Base-by-base conservation (phyloP, 2,113 vertebrate species). In the Odobenus rosmarus region DNA sequence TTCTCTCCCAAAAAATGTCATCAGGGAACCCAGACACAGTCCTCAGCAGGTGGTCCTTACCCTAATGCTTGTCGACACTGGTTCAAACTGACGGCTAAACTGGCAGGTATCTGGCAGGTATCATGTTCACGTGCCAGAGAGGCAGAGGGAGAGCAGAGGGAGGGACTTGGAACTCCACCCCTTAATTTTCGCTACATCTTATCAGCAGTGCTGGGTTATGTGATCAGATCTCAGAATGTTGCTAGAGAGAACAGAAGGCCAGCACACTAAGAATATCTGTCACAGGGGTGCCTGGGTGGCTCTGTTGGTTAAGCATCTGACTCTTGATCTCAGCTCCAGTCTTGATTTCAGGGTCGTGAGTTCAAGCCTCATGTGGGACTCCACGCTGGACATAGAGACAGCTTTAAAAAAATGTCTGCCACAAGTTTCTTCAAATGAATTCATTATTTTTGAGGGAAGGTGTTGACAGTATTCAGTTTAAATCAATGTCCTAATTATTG, bases 91-190 rank as follows among this genome's bases (percentile, higher is more conserved):
- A 53, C 16, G 21, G 16, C 26, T 77, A 46, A 86, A 36, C 11
- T 51, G 42, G 8, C 55, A n/a, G 24, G 11, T 33, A 9, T 28
- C 11, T 51, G 51, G 8, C 55, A 42, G 46, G 6, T 33, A 9
- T 28, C n/a, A 15, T 5, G 15, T 51, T 51, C 39, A 61, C 16
- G 3, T 23, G 31, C 31, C 13, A 39, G 33, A 76, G n/a, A 94
- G 14, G 12, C 21, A 7, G 15, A 46, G 1, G 11, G 9, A 26
- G 3, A 10, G 11, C 1, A 36, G 24, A 23, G 0, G 2, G 19
- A 36, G 5, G 69, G 12, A 59, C 13, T 62, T 61, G 74, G 64
- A 94, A 92, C 7, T 31, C 71, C 2, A n/a, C 9, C 18, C 24
- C 26, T 93, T 72, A 23, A 51, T 79, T 80, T 79, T 61, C 88